These are phyloP conservation scores for Cottoperca gobio DNA, from an alignment of 2,797 vertebrate species.

Conservation along the genomic window DNA sequence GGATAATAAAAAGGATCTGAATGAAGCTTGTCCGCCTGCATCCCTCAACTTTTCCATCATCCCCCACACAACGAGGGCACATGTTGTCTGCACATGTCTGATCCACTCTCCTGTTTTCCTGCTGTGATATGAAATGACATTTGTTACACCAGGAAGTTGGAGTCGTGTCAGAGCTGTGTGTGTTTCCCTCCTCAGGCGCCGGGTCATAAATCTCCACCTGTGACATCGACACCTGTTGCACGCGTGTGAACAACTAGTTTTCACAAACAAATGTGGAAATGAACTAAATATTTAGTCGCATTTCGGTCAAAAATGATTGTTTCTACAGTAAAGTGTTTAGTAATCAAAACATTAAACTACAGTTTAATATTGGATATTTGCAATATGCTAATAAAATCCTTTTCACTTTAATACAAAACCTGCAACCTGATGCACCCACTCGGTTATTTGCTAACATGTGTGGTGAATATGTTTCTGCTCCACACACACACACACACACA, in stretches of 20 bases:
- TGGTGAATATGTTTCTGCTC: not conserved
- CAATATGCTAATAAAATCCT: not conserved
- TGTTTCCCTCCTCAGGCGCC: slow-evolving; percentile 11
- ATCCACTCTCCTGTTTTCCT: slow-evolving; percentile 16
- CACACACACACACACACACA: no score
- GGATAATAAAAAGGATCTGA: no score
- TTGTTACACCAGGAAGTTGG: slow-evolving; percentile 37
- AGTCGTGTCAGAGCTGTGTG: not conserved
- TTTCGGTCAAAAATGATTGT: not conserved
- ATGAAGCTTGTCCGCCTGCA: not conserved
- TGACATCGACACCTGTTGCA: not conserved
- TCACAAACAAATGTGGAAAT: no score
- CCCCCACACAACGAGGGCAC: not conserved
- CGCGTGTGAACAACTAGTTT: no score
- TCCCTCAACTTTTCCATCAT: slow-evolving; percentile 25
- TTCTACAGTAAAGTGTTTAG: not conserved
- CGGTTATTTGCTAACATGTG: not conserved
- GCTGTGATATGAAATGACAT: slow-evolving; percentile 46
- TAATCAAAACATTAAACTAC: not conserved
- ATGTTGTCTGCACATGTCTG: not conserved
- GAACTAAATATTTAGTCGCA: not conserved
- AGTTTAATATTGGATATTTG: not conserved
- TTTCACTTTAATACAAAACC: no score
- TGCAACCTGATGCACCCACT: not conserved
- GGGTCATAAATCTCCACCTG: slow-evolving; percentile 11